Base-by-base conservation (phyloP, 2,113 vertebrate genomes). In the Tauraco erythrolophus region DNA sequence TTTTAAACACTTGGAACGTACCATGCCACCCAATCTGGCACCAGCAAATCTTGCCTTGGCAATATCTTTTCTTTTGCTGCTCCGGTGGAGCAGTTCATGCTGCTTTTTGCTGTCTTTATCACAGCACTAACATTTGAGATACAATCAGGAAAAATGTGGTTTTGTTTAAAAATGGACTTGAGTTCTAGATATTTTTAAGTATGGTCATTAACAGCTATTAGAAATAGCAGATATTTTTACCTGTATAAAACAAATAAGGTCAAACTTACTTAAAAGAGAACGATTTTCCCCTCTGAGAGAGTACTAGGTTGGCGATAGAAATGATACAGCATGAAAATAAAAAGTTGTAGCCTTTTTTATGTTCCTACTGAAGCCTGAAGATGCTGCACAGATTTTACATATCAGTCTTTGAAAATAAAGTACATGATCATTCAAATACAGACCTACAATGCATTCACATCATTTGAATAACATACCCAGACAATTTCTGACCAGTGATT, bases 1-100 rank as follows among this genome's bases (percentile, higher is more conserved):
- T 96, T 96, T 96, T 96, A 97, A 96, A 94, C 82, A 17, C 65
- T 68, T 92, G 70, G 74, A 94, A 85, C 0, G 0, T 27, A 88
- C 45, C 70, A 54, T 39, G 84, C 78, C 70, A 92, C 70, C 58
- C 88, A 93, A 70, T 80, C 75, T 88, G 37, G 28, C 76, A 64
- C 82, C 84, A 91, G 33, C 57, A 84, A 78, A 41, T 43, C 72
- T 76, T 60, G 24, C 56, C 66, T 37, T 57, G 62, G 45, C 14
- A 1, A 53, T 84, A 62, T 75, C 70, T 72, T 82, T 78, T 88
- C 74, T 94, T 79, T 70, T 89, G 48, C 74, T 89, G 39, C 53
- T 76, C 11, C 74, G 43, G 21, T 53, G 37, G 27, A 94, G 72
- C 30, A 60, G 39, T 71, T 82, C 65, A 39, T 45, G 64, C 48